phyloP scores from a whole-genome alignment of 1,140 invertebrate species.

The Atta colombica region DNA sequence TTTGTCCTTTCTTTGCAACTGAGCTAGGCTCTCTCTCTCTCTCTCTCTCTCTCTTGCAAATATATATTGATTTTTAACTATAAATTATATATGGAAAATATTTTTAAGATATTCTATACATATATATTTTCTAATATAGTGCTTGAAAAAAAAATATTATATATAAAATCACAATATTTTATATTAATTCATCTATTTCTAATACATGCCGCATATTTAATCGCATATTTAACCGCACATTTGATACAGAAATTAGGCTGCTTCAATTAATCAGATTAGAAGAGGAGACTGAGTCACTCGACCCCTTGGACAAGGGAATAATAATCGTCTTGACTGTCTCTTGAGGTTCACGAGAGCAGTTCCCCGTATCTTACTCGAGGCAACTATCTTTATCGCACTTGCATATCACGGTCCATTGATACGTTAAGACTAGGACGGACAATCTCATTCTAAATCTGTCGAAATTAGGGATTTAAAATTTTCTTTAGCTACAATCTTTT shows the following conservation, averaged over 20 bases:
- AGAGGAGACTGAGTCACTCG: conserved; percentile 64
- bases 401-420: background rate
- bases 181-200: conserved; percentile 56
- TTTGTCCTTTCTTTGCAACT: background rate
- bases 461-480: background rate
- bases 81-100: background rate
- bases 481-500: conserved; percentile 2
- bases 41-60: no score
- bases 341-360: conserved; percentile 28
- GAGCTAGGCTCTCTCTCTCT: no score
- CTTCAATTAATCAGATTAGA: conserved; percentile 73
- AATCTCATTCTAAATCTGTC: background rate
- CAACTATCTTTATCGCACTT: conserved; percentile 16
- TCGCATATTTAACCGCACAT: conserved; percentile 39
- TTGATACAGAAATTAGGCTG: conserved; percentile 78
- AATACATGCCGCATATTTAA: conserved; percentile 20
- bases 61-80: background rate
- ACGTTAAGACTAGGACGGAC: background rate
- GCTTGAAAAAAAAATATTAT: background rate
- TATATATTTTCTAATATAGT: background rate
- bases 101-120: background rate
- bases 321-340: conserved; percentile 51
- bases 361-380: conserved; percentile 46
- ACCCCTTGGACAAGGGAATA: conserved; percentile 47
- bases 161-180: background rate